Conservation (phyloP, 2,113 vertebrate genomes). For the Brienomyrus brachyistius region DNA sequence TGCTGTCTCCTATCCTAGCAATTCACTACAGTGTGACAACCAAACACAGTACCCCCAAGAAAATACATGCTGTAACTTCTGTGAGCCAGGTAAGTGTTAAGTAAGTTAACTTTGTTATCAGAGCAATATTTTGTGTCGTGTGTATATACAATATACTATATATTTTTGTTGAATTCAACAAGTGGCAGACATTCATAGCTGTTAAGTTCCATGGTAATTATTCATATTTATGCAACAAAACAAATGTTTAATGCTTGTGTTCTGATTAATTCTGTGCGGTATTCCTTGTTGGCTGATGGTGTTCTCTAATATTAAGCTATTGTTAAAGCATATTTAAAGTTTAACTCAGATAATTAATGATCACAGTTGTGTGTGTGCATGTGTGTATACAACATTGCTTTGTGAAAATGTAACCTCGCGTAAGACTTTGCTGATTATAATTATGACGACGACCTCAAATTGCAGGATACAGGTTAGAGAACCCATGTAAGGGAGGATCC, state of each 20-base stretch:
- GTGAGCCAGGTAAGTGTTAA: constrained; percentile 32
- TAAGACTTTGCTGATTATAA: not conserved
- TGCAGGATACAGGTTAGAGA: not conserved
- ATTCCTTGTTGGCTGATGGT: not conserved
- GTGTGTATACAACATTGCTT: not conserved
- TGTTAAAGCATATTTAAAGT: not conserved
- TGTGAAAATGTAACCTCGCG: not conserved
- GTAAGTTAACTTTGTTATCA: not conserved
- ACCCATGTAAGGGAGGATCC: accelerated
- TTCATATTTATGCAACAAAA: not conserved
- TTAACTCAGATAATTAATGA: not conserved
- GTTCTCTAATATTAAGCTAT: not conserved
- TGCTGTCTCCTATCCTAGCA: not conserved
- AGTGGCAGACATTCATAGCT: not conserved
- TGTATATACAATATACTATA: not conserved
- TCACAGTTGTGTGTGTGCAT: not conserved
- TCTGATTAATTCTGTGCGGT: not conserved
- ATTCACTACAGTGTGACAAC: not conserved
- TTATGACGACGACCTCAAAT: not conserved
- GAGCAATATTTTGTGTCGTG: too few relatives aligned
- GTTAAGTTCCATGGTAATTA: not conserved
- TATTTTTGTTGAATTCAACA: not conserved
- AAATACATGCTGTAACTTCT: constrained; percentile 27
- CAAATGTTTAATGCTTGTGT: not conserved
- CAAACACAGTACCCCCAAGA: not conserved